Evolutionary conservation across 2,113 vertebrate species (phyloP).

Genomic region (Pungitius pungitius): DNA sequence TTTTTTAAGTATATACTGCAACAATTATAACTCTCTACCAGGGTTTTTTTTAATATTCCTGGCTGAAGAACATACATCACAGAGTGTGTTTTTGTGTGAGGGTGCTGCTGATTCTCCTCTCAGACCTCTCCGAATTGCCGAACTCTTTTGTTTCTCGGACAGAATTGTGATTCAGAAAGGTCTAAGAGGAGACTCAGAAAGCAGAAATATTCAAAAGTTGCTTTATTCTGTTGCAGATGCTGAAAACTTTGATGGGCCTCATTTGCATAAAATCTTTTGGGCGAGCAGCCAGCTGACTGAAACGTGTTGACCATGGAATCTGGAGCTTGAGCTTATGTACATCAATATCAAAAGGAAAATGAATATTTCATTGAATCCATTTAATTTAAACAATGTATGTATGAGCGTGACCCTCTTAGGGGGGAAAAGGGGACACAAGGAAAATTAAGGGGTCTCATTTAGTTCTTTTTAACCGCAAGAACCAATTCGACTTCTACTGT

Average conservation of each 20-base stretch:
- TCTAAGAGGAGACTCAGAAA: constrained; percentile 24
- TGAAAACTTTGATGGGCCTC: constrained; percentile 10
- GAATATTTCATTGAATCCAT: constrained; percentile 16
- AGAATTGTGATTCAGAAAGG: constrained; percentile 42
- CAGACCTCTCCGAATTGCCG: constrained; percentile 41
- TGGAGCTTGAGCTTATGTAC: not conserved
- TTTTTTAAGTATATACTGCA: constrained; percentile 41
- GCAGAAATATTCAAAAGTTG: constrained; percentile 24
- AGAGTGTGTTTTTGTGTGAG: constrained; percentile 39
- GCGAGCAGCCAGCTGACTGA: constrained; percentile 8
- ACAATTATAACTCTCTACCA: constrained; percentile 63
- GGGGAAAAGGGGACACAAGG: not conserved
- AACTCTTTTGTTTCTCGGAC: constrained; percentile 35
- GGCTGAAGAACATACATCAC: constrained; percentile 51
- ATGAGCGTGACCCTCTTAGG: constrained; percentile 16
- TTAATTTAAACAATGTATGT: constrained; percentile 27
- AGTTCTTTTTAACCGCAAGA: constrained; percentile 22
- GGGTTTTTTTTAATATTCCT: constrained; percentile 39
- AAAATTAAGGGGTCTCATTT: constrained; percentile 5
- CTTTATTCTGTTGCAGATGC: constrained; percentile 18
- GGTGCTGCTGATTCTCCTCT: constrained; percentile 41
- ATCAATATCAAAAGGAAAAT: constrained; percentile 16
- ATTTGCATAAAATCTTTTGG: constrained; percentile 42
- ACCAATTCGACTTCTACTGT: constrained; percentile 30
- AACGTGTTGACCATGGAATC: constrained; percentile 11